Evolutionary conservation across 2,797 vertebrate genomes (phyloP).

Genomic region (Acipenser transmontanus): DNA sequence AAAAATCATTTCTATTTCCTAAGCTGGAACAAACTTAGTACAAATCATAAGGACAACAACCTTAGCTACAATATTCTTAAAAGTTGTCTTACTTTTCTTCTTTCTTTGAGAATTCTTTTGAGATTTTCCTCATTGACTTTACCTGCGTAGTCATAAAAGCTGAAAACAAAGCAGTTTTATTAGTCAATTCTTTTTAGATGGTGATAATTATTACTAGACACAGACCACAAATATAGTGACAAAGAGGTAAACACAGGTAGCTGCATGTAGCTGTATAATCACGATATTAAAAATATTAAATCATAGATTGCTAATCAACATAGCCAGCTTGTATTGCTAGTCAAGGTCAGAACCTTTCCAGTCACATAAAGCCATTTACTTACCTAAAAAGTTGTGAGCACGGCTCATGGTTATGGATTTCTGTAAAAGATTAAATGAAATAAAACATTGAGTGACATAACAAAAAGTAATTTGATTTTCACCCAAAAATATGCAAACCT

Average conservation of each 20-base stretch:
- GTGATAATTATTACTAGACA: too few relatives aligned
- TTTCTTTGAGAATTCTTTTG: constrained; percentile 91
- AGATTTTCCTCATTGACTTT: constrained; percentile 90
- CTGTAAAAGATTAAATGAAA: constrained; percentile 58
- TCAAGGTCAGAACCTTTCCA: too few relatives aligned
- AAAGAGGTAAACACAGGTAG: background rate
- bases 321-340: too few relatives aligned
- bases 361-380: constrained; percentile 36
- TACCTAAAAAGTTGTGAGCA: constrained; percentile 98
- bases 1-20: too few relatives aligned
- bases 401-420: constrained; percentile 97
- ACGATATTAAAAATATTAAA: too few relatives aligned
- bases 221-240: too few relatives aligned
- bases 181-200: too few relatives aligned
- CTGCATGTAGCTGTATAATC: background rate
- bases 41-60: too few relatives aligned
- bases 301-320: too few relatives aligned
- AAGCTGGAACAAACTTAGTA: too few relatives aligned
- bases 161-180: constrained; percentile 38
- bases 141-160: constrained; percentile 97
- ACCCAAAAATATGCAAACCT: too few relatives aligned
- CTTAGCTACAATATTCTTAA: background rate
- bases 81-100: constrained; percentile 83
- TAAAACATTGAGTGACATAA: constrained; percentile 1
- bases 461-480: too few relatives aligned